Evolutionary conservation across 2,797 vertebrate genomes (phyloP), one percentile per base, ranked within the genome.

Genomic region (Tolypeutes matacus): DNA sequence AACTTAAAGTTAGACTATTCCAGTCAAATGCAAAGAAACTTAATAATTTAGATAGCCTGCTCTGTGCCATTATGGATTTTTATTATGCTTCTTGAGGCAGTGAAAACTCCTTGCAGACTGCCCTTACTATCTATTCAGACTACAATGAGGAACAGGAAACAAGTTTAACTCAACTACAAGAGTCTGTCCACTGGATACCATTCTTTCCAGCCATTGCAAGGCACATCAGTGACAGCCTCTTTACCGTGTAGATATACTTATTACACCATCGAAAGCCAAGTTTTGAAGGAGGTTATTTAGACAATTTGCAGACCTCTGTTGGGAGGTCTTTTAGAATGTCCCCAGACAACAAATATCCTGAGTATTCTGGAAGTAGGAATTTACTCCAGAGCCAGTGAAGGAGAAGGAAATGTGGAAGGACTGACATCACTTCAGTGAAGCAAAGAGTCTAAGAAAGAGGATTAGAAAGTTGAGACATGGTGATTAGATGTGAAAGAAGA

Each of bases 281-380:
- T 34, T 95, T 84, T 76, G 64, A 89, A 73, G n/a, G 51, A 53
- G 58, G 11, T 12, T 31, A 42, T 39, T 83, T 80, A 49, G 62
- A 21, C 56, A 85, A 49, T 76, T 77, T 92, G 10, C 27, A 90
- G 70, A 85, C 23, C 31, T 93, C 25, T 83, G n/a, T 21, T 56
- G 34, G 60, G 86, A 77, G 31, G 56, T 89, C 29, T 88, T 93
- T 91, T 73, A 83, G 70, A 83, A 65, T 62, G 76, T 80, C 12
- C 7, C 18, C 21, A 27, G 77, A 42, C 2, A 86, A 56, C 10
- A 95, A 86, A 82, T 82, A 53, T 27, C 21, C 56, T 34, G 49
- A 93, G 65, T 31, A 78, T 60, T 91, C 70, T 82, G 81, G 58
- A 51, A 49, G 11, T 46, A 56, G 36, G 27, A 92, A 6, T 46